Evolutionary conservation across 2,797 vertebrate genomes (phyloP), one percentile per base, ranked within the genome.

Genomic region (Platalea minor): DNA sequence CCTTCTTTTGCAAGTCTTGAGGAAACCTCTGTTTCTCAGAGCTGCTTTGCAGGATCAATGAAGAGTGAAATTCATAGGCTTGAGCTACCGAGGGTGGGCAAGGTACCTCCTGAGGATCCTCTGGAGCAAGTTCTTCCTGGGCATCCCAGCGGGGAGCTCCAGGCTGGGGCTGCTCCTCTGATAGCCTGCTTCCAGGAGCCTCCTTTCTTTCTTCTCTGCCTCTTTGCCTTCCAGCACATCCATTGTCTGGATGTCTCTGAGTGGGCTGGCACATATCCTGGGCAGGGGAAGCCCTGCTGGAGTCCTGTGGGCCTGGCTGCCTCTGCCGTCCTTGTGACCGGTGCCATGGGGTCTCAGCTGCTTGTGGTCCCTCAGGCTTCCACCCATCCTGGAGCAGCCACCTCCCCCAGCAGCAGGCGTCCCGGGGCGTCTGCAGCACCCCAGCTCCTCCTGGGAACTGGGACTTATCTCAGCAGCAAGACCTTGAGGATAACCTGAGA

Each of bases 21-120:
- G 64, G 65, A 45, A 88, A 3, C 4, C 21, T 35, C 75, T 37
- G 26, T 6, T 78, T 64, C 77, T 64, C 41, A 12, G 68, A 64
- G 39, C 63, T 61, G 65, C 50, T 70, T 21, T 43, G n/a, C 68
- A 33, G 48, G 59, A 31, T 91, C 89, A 93, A 9, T n/a, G 73
- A 63, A 72, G 46, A 23, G 79, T 37, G 60, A 92, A 72, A 83
- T n/a, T 12, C 2, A 4, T 48, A 3, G 37, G 60, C 41, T 61
- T 80, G 78, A 89, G 94, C 53, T 73, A 89, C 81, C 1, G 19
- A 12, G 50, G 33, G 39, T 68, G 86, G 29, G 48, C 43, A 7
- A 89, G 69, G 17, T 69, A 69, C 67, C 86, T 96, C 91, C 92
- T 57, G 87, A 94, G 91, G 63, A 96, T 61, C 69, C 88, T 92